phyloP scores from a whole-genome alignment of 2,797 vertebrate genomes.

The Cirrhinus mrigala region DNA sequence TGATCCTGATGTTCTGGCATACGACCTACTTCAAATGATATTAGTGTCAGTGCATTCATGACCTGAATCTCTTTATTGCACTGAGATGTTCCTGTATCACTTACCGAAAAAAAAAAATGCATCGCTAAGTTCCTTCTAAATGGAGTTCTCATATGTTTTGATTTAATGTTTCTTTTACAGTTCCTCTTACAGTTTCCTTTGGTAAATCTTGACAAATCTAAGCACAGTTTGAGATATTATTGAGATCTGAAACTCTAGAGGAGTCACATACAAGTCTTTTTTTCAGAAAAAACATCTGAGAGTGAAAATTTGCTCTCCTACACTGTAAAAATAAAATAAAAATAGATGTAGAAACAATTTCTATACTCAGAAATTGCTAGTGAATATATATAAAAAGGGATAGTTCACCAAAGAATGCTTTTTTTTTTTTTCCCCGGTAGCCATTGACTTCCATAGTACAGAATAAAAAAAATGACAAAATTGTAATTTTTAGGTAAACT shows the following conservation, averaged over 20 bases:
- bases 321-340: neutral
- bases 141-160: neutral
- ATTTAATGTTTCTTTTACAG: neutral
- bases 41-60: neutral
- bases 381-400: too few relatives aligned
- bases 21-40: constrained; percentile 10
- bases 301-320: neutral
- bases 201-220: neutral
- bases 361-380: neutral
- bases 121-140: neutral
- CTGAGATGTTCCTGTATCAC: neutral
- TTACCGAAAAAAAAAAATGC: neutral
- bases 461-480: too few relatives aligned
- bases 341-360: neutral
- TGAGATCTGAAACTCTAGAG: neutral
- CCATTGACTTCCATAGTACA: too few relatives aligned
- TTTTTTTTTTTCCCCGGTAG: too few relatives aligned
- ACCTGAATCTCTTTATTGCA: neutral
- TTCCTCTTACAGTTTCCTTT: neutral
- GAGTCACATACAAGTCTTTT: neutral
- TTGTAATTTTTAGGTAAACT: too few relatives aligned
- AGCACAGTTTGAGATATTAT: neutral
- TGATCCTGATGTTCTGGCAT: constrained; percentile 8
- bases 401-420: too few relatives aligned
- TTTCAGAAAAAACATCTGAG: too few relatives aligned